These are phyloP conservation scores for Umimayanthus chanpuru DNA, from an alignment of 92 coral and sea anemone species.

Conservation along the genomic window DNA sequence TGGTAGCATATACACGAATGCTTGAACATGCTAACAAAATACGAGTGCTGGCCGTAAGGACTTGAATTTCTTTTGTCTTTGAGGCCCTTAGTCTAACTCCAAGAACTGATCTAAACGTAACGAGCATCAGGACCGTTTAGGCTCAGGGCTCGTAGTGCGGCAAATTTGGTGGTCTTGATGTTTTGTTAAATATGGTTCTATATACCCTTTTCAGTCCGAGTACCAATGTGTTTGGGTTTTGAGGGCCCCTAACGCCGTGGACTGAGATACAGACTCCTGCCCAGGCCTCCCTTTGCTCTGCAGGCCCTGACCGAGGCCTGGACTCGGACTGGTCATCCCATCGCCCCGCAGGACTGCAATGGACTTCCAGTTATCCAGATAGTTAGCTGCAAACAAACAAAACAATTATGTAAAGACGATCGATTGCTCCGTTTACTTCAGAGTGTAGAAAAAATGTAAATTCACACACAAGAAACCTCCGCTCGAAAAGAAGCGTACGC, in stretches of 20 bases:
- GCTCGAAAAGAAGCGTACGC: too few species aligned
- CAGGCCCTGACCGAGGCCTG: constrained; percentile 30
- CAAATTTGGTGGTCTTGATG: background rate
- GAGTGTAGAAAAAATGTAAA: too few species aligned
- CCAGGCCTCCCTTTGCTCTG: constrained; percentile 31
- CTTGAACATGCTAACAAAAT: background rate
- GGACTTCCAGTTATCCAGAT: constrained; percentile 94
- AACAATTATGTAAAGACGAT: background rate
- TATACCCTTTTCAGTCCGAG: constrained; percentile 5
- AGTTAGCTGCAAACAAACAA: constrained; percentile 74
- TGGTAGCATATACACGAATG: background rate
- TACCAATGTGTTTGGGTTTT: constrained; percentile 38
- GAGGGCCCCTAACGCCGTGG: constrained; percentile 45
- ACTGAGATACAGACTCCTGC: constrained; percentile 21
- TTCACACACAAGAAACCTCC: too few species aligned
- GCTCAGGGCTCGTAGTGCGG: background rate
- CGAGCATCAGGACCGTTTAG: background rate
- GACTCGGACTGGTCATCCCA: constrained; percentile 69
- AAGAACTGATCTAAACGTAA: background rate
- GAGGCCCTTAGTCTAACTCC: background rate
- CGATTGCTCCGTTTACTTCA: too few species aligned
- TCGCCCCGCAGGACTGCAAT: constrained; percentile 93
- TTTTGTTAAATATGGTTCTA: background rate
- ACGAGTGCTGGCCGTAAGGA: background rate
- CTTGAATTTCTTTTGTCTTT: background rate